These are phyloP conservation scores for Aptenodytes patagonicus DNA, from an alignment of 2,113 vertebrate species.

Conservation along the genomic window DNA sequence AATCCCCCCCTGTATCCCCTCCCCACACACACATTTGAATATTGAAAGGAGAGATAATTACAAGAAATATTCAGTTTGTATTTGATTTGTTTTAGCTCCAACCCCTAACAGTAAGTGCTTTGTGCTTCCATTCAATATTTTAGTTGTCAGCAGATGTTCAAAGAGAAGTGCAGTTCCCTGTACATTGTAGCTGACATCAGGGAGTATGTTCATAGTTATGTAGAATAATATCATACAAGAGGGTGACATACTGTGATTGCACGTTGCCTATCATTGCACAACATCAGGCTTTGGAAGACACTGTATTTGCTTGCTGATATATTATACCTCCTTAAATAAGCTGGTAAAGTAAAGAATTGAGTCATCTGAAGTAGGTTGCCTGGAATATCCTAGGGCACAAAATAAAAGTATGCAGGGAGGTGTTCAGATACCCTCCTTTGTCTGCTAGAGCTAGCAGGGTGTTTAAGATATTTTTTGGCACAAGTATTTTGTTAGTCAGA, in stretches of 20 bases:
- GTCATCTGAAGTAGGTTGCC: neutral
- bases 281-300: neutral
- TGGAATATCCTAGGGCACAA: neutral
- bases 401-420: neutral
- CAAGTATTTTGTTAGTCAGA: neutral
- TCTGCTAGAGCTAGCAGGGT: neutral
- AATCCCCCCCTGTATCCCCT: neutral
- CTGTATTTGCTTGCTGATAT: neutral
- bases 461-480: neutral
- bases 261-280: neutral
- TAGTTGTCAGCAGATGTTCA: conserved; percentile 10
- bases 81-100: neutral
- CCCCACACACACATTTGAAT: neutral
- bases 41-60: neutral
- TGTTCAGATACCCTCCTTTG: neutral
- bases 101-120: neutral
- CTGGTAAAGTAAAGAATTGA: neutral
- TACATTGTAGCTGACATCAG: neutral
- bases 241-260: neutral
- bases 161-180: neutral
- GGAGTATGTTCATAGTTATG: neutral
- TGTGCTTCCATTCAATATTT: neutral
- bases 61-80: neutral
- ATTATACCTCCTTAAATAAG: neutral
- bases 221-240: neutral